Conservation (phyloP, 2,113 vertebrate genomes). For the Varanus komodoensis region DNA sequence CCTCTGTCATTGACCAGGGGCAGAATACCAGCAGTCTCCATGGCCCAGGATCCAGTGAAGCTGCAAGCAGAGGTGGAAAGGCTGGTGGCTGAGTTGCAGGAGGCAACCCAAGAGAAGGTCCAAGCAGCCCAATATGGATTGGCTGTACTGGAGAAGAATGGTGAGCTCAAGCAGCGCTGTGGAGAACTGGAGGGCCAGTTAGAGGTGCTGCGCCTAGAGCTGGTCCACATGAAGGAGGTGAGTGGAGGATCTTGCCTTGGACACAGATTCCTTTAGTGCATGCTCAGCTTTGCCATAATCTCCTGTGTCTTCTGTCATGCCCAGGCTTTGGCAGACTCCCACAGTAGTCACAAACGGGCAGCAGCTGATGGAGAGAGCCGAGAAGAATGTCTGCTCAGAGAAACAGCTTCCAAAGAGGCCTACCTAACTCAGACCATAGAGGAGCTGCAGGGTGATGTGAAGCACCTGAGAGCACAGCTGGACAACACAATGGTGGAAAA, state of each 20-base stretch:
- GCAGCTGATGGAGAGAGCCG: conserved; percentile 84
- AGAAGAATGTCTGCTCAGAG: conserved; percentile 83
- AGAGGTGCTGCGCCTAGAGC: conserved; percentile 78
- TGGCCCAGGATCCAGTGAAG: conserved; percentile 46
- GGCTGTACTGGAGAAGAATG: conserved; percentile 85
- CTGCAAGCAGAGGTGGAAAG: conserved; percentile 79
- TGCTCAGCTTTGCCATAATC: not conserved
- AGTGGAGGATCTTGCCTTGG: not conserved
- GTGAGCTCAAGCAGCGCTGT: conserved; percentile 78
- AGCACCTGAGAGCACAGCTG: conserved; percentile 76
- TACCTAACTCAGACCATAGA: conserved; percentile 80
- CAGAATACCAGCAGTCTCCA: not conserved
- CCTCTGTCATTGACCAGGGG: not conserved
- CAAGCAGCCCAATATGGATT: conserved; percentile 87
- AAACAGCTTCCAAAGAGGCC: conserved; percentile 84
- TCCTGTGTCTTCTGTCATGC: not conserved
- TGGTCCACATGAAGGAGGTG: conserved; percentile 85
- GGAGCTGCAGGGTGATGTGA: conserved; percentile 82
- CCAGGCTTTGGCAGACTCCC: conserved; percentile 84
- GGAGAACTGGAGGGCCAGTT: conserved; percentile 83
- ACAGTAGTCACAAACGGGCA: conserved; percentile 83
- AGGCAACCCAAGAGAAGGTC: conserved; percentile 85
- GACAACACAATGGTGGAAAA: conserved; percentile 79
- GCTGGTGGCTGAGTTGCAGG: conserved; percentile 83
- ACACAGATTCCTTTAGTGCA: not conserved